Percentiles rank a stretch among this genome's conserved stretches.
Conservation (phyloP, 2,888 invertebrate species). For the Drosophila atripex region DNA sequence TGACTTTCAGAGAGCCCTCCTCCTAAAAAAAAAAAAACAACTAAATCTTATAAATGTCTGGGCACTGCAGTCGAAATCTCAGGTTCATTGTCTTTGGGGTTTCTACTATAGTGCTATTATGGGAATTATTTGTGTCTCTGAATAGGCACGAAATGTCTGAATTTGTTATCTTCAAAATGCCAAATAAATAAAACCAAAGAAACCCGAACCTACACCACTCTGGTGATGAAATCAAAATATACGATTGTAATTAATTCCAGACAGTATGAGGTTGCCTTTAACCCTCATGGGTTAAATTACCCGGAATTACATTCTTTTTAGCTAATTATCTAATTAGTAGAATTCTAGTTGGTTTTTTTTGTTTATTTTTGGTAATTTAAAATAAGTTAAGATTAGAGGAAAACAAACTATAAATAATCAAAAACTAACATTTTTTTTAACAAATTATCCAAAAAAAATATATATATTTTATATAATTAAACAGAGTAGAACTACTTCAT, state of each 20-base stretch:
- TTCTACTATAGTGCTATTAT: background rate
- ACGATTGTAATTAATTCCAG: background rate
- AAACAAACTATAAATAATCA: background rate
- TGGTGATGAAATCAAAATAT: background rate
- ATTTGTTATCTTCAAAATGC: background rate
- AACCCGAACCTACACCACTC: background rate
- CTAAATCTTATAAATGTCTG: no score
- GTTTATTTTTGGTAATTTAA: background rate
- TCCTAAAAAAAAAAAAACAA: no score
- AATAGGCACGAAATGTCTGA: slow-evolving; percentile 16
- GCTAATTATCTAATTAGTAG: background rate
- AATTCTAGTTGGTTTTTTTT: background rate
- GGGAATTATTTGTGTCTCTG: slow-evolving; percentile 18
- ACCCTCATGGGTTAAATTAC: no score
- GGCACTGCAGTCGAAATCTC: background rate
- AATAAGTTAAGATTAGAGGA: background rate
- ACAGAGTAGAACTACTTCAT: no score
- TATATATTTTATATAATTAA: no score
- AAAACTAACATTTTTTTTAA: no score
- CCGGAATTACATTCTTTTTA: background rate
- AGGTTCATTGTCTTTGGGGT: background rate
- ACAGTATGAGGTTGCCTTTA: background rate
- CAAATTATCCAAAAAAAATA: no score
- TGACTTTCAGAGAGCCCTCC: background rate
- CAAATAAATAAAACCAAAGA: background rate